Conservation (phyloP, 2,888 invertebrate genomes). For the Crepidodera aurea region DNA sequence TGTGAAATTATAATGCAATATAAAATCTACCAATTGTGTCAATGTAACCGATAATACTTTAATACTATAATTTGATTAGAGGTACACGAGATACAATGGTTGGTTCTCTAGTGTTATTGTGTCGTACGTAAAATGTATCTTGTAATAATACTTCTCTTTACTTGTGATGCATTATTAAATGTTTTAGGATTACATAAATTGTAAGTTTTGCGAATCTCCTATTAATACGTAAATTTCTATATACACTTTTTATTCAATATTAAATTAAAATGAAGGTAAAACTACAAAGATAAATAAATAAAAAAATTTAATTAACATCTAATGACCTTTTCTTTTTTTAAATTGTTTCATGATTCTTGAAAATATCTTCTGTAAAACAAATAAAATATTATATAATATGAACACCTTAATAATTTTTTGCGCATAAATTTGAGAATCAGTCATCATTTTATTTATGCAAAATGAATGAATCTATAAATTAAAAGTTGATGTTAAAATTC, state of each 20-base stretch:
- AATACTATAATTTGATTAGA: slow-evolving; percentile 28
- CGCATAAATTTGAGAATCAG: background rate
- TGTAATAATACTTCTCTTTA: slow-evolving; percentile 14
- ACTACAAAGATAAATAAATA: no score
- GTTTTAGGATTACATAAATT: slow-evolving; percentile 19
- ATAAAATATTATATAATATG: background rate
- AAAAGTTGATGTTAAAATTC: background rate
- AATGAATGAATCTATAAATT: background rate
- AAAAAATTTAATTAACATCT: no score
- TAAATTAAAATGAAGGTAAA: no score
- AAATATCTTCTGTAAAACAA: background rate
- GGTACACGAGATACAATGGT: slow-evolving; percentile 3
- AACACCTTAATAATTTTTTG: background rate
- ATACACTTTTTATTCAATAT: no score
- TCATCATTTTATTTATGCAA: background rate
- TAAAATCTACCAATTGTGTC: slow-evolving; percentile 26
- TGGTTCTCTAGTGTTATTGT: background rate
- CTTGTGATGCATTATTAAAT: slow-evolving; percentile 17
- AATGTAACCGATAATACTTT: slow-evolving; percentile 27
- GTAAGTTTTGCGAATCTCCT: slow-evolving; percentile 23
- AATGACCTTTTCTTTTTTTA: no score
- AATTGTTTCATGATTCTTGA: no score
- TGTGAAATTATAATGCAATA: slow-evolving; percentile 27
- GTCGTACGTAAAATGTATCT: slow-evolving; percentile 17
- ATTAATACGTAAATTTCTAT: no score